Conservation (phyloP, 2,113 vertebrate species). For the Onychostruthus taczanowskii region DNA sequence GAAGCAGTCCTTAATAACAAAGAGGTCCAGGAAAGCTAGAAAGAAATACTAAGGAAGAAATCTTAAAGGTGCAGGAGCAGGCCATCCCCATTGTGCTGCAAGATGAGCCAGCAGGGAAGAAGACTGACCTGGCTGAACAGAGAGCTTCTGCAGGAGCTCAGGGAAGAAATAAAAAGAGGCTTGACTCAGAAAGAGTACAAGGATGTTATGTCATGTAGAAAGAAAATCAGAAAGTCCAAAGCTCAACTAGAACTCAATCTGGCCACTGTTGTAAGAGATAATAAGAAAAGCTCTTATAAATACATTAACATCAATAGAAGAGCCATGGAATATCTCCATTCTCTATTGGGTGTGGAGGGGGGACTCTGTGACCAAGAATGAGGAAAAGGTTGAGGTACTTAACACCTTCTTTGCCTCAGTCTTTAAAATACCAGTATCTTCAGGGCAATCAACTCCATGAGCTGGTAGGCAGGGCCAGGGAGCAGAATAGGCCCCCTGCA, state of each 20-base stretch:
- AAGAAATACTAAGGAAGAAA: neutral
- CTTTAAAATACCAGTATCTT: neutral
- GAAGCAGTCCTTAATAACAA: neutral
- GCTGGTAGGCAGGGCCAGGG: neutral
- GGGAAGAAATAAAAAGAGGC: neutral
- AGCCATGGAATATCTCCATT: neutral
- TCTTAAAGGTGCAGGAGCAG: neutral
- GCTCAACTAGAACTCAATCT: neutral
- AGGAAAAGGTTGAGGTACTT: neutral
- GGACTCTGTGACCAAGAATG: neutral
- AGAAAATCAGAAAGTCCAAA: neutral
- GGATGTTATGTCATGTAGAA: neutral
- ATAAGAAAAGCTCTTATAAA: neutral
- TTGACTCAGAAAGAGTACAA: neutral
- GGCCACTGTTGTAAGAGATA: neutral
- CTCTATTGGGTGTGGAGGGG: neutral
- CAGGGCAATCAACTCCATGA: neutral
- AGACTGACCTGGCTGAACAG: neutral
- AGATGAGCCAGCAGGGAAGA: neutral
- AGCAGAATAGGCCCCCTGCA: neutral
- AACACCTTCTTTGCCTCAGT: neutral
- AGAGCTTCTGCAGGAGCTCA: no score
- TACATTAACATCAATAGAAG: neutral
- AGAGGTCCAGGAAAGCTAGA: neutral
- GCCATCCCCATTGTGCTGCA: neutral